These are phyloP conservation scores for Turritopsis dohrnii DNA, from an alignment of 30 jellyfish, hydroid and myxozoan genomes.

Conservation along the genomic window DNA sequence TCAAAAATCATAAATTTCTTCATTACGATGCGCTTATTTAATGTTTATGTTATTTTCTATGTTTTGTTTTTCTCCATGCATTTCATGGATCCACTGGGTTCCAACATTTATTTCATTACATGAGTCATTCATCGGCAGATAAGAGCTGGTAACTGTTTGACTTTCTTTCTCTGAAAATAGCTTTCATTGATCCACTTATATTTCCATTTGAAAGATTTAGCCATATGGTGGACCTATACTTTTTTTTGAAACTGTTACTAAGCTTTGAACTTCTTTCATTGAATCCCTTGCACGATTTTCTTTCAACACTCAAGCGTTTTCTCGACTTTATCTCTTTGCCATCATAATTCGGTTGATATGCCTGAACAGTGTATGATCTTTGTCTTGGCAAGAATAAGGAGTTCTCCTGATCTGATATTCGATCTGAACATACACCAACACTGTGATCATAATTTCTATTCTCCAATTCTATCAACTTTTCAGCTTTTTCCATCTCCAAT, in stretches of 20 bases:
- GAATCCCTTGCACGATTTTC: neutral
- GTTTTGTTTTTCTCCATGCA: too few species aligned
- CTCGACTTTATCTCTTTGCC: neutral
- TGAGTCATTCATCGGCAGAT: neutral
- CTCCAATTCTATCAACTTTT: neutral
- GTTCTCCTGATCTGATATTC: neutral
- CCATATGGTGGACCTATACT: neutral
- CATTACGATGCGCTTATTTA: too few species aligned
- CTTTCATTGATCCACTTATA: neutral
- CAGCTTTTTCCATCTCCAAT: neutral
- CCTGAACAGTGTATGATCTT: neutral
- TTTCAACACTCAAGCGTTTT: neutral
- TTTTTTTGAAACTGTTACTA: neutral
- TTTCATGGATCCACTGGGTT: too few species aligned
- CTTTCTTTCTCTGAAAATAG: too few species aligned
- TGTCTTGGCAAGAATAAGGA: neutral
- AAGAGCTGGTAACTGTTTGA: neutral
- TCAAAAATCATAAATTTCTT: too few species aligned
- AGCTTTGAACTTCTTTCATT: neutral
- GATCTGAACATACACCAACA: neutral
- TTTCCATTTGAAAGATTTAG: neutral
- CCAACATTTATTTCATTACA: too few species aligned
- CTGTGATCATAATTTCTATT: neutral
- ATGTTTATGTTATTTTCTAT: too few species aligned
- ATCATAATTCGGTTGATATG: neutral